Base-by-base conservation (phyloP, 2,113 vertebrate species). In the Clupea harengus region DNA sequence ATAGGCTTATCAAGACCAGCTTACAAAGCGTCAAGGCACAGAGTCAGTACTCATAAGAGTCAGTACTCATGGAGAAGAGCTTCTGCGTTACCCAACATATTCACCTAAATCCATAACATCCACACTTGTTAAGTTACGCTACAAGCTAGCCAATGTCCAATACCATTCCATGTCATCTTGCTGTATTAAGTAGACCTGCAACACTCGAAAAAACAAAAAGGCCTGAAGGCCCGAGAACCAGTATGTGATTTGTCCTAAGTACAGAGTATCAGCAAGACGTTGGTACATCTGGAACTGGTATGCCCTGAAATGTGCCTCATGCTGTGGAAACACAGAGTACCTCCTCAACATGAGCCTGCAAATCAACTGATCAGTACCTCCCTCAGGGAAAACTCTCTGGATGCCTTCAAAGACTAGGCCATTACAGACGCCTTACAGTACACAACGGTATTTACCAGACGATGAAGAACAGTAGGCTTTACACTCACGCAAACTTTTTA, bases 321-420 rank as follows among this genome's bases (percentile, higher is more conserved):
- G 22, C 64, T 67, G 64, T 9, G 9, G 7, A 25, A 28, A 11
- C n/a, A 67, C 64, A 67, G n/a, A 28, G n/a, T 10, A 28, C 25
- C n/a, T 67, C n/a, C 64, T 25, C 64, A 67, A 67, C 64, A 67
- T 25, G 64, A 67, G 64, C 9, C 64, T 67, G n/a, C 64, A 28
- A 67, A 67, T 67, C 64, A 67, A 67, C 64, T 67, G n/a, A 25
- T 67, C 64, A 28, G 64, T 25, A 28, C 64, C 64, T 67, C n/a
- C 64, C 64, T 67, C 64, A 67, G 64, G 64, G n/a, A 67, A 9
- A 25, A 67, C 6, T 67, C 64, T 28, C 64, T 7, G 64, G n/a
- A 67, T 28, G 64, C 64, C 25, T 67, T 67, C 64, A 28, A 28
- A 67, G 64, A 28, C 64, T 11, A 67, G 54, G 54, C n/a, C 9